Percentiles rank a stretch among this genome's conserved stretches.
Conservation (phyloP, 2,888 invertebrate genomes). For the Thymelicus sylvestris region DNA sequence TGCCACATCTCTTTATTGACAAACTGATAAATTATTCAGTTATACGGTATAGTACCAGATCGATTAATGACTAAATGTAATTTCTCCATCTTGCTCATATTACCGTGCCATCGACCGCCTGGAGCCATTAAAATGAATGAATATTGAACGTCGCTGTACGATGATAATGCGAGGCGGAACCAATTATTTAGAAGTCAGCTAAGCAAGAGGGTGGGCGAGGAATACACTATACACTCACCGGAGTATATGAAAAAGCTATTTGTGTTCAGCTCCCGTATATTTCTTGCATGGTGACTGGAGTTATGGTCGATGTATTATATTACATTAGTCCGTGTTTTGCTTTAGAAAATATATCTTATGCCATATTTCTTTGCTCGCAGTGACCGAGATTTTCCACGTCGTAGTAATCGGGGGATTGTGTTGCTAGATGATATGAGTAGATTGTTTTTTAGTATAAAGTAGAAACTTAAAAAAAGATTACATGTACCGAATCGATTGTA, state of each 20-base stretch:
- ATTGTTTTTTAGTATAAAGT: too few relatives aligned
- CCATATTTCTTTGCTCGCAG: background rate
- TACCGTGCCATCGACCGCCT: background rate
- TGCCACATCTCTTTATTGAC: too few relatives aligned
- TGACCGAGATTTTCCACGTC: background rate
- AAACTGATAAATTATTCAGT: too few relatives aligned
- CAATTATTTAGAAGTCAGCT: slow-evolving; percentile 26
- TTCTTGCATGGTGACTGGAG: slow-evolving; percentile 27
- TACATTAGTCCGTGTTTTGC: slow-evolving; percentile 16
- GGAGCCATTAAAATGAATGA: background rate
- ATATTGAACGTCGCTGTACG: slow-evolving; percentile 18
- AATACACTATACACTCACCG: slow-evolving; percentile 9
- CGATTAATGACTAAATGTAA: too few relatives aligned
- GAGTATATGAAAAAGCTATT: slow-evolving; percentile 32
- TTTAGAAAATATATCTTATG: background rate
- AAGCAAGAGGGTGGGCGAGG: slow-evolving; percentile 18
- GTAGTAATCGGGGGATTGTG: too few relatives aligned
- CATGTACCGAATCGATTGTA: too few relatives aligned
- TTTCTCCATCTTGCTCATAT: too few relatives aligned
- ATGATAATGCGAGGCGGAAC: slow-evolving; percentile 26
- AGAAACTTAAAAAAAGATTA: too few relatives aligned
- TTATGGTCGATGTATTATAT: slow-evolving; percentile 11
- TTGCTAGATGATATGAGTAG: background rate
- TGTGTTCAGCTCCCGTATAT: slow-evolving; percentile 14
- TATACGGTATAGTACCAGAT: too few relatives aligned